Evolutionary conservation across 1,140 invertebrate species (phyloP).

Genomic region (Eupeodes corollae): DNA sequence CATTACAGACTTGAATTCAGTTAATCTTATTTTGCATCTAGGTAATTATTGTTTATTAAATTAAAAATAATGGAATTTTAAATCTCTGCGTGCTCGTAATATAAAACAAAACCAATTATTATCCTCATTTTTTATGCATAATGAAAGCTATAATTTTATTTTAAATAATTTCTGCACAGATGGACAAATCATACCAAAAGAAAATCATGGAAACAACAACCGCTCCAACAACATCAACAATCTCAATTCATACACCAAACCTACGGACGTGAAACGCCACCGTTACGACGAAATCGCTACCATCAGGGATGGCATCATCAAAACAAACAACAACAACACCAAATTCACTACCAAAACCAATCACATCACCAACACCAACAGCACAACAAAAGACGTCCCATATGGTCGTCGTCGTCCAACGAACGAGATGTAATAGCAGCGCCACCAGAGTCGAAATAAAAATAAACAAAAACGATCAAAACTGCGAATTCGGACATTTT

Average conservation of each 20-base stretch:
- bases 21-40: no score
- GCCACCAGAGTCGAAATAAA: no score
- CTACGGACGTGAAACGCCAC: neutral
- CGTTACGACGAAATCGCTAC: constrained; percentile 7
- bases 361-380: constrained; percentile 6
- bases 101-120: no score
- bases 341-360: neutral
- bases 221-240: constrained; percentile 7
- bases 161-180: constrained; percentile 6
- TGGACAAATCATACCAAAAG: constrained; percentile 27
- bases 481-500: no score
- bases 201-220: constrained; percentile 31
- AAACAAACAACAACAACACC: constrained; percentile 2
- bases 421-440: no score
- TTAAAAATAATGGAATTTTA: neutral
- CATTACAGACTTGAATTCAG: no score
- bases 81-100: neutral
- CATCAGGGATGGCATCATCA: constrained; percentile 4
- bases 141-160: neutral
- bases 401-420: no score
- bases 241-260: constrained; percentile 3
- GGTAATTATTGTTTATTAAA: no score
- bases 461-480: no score
- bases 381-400: neutral
- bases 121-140: no score